A percentile compares a stretch with the other conserved stretches of the same genome.
Evolutionary conservation across 2,888 invertebrate genomes (phyloP).

Genomic region (Lamproptera curius): DNA sequence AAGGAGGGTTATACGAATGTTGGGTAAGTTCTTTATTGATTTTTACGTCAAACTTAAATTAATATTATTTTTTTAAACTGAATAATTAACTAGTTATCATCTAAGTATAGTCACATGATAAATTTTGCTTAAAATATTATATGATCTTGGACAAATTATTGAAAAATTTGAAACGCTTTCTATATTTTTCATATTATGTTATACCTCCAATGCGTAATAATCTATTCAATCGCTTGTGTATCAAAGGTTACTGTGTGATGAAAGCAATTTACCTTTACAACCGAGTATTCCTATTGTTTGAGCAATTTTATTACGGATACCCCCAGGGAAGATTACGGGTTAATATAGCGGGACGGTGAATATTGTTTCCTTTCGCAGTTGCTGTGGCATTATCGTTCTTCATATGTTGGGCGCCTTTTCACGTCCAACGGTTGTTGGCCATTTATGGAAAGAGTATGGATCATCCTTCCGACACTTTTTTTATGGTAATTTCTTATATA

Average conservation of each 20-base stretch:
- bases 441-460: constrained; percentile 80
- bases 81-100: no score
- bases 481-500: constrained; percentile 49
- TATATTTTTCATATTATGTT: no score
- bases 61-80: no score
- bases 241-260: no score
- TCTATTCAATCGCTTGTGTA: no score
- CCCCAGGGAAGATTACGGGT: background rate
- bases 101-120: no score
- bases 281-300: background rate
- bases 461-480: constrained; percentile 65
- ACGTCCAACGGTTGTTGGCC: constrained; percentile 91
- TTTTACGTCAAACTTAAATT: no score
- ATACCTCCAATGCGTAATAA: no score
- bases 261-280: no score
- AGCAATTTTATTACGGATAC: background rate
- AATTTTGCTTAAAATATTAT: no score
- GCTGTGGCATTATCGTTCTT: constrained; percentile 91
- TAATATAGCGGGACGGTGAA: constrained; percentile 2
- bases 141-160: no score
- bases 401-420: constrained; percentile 95
- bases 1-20: constrained; percentile 86
- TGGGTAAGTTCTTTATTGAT: constrained; percentile 84
- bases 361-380: constrained; percentile 71
- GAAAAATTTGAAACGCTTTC: no score